A percentile compares a stretch with the other conserved stretches of the same genome.
Conservation (phyloP, 2,888 invertebrate species). For the Acanthosoma haemorrhoidale region DNA sequence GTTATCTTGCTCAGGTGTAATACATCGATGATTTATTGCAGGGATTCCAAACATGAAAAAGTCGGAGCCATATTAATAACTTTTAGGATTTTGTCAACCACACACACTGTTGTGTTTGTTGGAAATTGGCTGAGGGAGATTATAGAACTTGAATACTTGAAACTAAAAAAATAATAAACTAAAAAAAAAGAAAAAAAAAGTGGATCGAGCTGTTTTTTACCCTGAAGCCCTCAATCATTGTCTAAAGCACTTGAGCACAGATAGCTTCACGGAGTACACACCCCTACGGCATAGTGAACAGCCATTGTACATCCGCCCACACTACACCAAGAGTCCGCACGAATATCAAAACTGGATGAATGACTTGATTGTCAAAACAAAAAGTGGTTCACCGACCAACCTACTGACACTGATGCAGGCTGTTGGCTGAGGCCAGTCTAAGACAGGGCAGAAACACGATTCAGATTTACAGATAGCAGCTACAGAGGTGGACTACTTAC, state of each 20-base stretch:
- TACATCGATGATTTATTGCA: no score
- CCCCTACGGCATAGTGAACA: no score
- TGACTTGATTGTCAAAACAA: no score
- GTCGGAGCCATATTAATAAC: no score
- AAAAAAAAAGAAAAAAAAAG: not conserved
- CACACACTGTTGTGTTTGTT: no score
- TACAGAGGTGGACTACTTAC: not conserved
- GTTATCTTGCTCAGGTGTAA: no score
- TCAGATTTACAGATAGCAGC: not conserved
- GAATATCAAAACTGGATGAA: no score
- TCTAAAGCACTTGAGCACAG: no score
- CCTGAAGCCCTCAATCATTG: no score
- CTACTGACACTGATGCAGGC: not conserved
- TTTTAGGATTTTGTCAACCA: no score
- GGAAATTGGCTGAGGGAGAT: not conserved
- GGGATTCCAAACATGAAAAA: no score
- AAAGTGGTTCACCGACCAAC: not conserved
- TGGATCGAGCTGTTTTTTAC: not conserved
- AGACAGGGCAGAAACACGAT: not conserved
- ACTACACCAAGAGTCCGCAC: not conserved
- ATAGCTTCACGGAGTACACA: no score
- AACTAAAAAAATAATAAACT: not conserved
- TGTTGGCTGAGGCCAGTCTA: not conserved
- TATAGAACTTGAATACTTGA: not conserved
- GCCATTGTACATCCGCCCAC: not conserved